Conservation (phyloP, 2,113 vertebrate genomes). For the Cryptotis parvus region DNA sequence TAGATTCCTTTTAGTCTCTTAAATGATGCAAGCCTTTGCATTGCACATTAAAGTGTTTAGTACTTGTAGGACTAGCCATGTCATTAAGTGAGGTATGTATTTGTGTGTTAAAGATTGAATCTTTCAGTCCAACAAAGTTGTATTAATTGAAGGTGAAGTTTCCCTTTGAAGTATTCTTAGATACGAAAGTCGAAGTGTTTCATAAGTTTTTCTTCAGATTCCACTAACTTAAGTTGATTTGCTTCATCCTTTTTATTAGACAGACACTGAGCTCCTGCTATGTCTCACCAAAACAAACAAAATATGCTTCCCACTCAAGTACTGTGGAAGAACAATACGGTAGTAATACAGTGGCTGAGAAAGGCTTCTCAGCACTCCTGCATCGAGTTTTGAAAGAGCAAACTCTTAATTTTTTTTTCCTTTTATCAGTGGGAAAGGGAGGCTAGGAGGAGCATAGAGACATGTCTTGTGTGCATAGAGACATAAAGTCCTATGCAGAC, state of each 20-base stretch:
- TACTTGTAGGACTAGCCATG: slow-evolving; percentile 49
- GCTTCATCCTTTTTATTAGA: slow-evolving; percentile 17
- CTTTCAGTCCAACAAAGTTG: background rate
- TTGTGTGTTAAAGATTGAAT: slow-evolving; percentile 56
- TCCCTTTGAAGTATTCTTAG: too few relatives aligned
- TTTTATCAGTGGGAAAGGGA: too few relatives aligned
- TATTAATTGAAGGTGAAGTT: slow-evolving; percentile 45
- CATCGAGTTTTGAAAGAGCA: slow-evolving; percentile 53
- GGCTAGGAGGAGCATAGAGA: too few relatives aligned
- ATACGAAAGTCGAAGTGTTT: slow-evolving; percentile 44
- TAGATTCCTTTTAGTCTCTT: slow-evolving; percentile 58
- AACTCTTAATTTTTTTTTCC: too few relatives aligned
- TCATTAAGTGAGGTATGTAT: slow-evolving; percentile 51
- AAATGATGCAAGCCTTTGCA: slow-evolving; percentile 43
- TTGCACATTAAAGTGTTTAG: slow-evolving; percentile 53
- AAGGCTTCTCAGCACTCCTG: background rate
- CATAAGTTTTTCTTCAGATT: slow-evolving; percentile 26
- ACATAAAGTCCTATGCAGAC: slow-evolving; percentile 7
- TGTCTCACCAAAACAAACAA: background rate
- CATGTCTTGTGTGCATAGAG: slow-evolving; percentile 7
- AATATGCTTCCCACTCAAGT: background rate
- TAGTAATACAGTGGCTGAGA: background rate
- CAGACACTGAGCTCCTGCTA: background rate
- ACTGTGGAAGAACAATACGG: background rate
- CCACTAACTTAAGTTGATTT: background rate